These are phyloP conservation scores for Hippotragus niger DNA, from an alignment of 2,113 vertebrate genomes.

Conservation along the genomic window DNA sequence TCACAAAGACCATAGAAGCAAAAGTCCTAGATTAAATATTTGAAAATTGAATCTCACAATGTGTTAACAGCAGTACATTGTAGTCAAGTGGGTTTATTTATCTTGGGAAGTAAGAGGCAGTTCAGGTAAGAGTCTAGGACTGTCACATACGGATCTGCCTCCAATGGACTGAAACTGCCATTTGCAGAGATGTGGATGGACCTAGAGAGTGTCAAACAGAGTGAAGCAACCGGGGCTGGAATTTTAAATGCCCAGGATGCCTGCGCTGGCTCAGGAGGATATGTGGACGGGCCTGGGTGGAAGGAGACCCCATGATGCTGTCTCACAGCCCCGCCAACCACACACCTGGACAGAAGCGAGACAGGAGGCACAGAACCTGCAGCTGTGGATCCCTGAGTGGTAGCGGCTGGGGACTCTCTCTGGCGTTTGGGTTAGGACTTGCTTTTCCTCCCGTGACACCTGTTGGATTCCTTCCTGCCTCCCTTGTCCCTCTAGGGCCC, in stretches of 20 bases:
- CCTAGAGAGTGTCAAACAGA: background rate
- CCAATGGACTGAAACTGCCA: background rate
- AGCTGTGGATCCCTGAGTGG: background rate
- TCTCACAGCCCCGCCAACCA: accelerated
- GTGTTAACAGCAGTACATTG: accelerated
- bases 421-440: background rate
- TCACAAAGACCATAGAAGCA: background rate
- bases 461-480: accelerated
- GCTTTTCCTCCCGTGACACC: accelerated
- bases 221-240: background rate
- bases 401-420: accelerated
- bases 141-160: accelerated
- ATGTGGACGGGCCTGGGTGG: accelerated
- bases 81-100: background rate
- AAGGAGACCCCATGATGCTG: accelerated
- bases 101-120: background rate
- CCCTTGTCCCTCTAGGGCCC: background rate
- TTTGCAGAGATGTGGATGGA: background rate
- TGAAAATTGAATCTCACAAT: background rate
- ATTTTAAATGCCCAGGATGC: background rate
- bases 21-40: background rate
- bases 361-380: accelerated
- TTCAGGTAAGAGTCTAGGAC: accelerated
- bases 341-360: background rate
- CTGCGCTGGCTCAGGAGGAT: background rate